These are phyloP conservation scores for Brevimyrus niger DNA, from an alignment of 2,113 vertebrate species.

Conservation along the genomic window DNA sequence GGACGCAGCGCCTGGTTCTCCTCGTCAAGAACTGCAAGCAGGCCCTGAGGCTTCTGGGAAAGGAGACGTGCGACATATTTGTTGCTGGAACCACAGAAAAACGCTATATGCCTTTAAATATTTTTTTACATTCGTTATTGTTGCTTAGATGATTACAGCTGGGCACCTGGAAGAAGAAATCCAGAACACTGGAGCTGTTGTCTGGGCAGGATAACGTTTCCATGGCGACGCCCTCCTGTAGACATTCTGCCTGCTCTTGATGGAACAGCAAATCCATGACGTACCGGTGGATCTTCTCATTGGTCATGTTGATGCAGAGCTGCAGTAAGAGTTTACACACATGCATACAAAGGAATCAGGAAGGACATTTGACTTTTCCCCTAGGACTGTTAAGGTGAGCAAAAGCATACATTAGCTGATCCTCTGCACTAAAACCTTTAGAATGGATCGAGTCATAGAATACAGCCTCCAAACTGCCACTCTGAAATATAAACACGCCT, in stretches of 20 bases:
- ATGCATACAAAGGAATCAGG: conserved; percentile 36
- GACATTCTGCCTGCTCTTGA: conserved; percentile 83
- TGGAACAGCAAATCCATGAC: conserved; percentile 83
- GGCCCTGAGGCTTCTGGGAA: conserved; percentile 78
- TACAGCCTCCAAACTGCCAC: neutral
- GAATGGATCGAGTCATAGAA: neutral
- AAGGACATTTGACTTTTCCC: neutral
- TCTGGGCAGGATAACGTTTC: conserved; percentile 72
- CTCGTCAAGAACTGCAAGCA: conserved; percentile 82
- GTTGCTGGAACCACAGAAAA: neutral
- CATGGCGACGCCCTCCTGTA: conserved; percentile 84
- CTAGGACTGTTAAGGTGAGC: neutral
- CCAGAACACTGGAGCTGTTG: conserved; percentile 72
- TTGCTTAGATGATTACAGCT: neutral
- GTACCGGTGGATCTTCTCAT: conserved; percentile 82
- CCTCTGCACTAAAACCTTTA: neutral
- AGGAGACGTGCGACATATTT: conserved; percentile 1
- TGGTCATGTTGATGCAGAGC: conserved; percentile 96
- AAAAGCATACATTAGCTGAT: neutral
- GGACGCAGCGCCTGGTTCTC: conserved; percentile 76
- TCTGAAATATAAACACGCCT: neutral
- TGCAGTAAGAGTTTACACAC: conserved; percentile 41
- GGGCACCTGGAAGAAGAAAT: conserved; percentile 91
- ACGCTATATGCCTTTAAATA: neutral
- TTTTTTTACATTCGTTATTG: neutral